phyloP scores from a whole-genome alignment of 2,113 vertebrate species.

The Microcebus griseorufus region DNA sequence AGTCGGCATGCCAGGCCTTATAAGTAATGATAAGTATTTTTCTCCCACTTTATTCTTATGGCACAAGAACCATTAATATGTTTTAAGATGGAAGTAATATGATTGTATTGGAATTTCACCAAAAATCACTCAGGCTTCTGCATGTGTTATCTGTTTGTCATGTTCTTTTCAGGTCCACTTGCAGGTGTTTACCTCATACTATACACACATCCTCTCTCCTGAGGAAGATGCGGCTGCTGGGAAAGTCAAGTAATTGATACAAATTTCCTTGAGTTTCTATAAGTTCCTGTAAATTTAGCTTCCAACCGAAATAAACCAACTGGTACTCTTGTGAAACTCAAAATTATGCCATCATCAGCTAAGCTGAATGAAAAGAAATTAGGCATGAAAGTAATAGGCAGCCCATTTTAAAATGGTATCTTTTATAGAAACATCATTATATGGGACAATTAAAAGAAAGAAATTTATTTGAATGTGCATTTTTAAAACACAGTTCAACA shows the following conservation, averaged over 20 bases:
- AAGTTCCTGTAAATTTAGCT: slow-evolving; percentile 65
- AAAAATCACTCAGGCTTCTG: not conserved
- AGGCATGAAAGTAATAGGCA: slow-evolving; percentile 50
- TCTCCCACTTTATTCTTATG: not conserved
- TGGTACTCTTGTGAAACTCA: slow-evolving; percentile 43
- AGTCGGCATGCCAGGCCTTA: not conserved
- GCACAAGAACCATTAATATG: not conserved
- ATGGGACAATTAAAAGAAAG: slow-evolving; percentile 53
- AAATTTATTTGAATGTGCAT: slow-evolving; percentile 55
- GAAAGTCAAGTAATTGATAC: slow-evolving; percentile 54
- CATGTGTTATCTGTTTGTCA: not conserved
- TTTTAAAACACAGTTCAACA: slow-evolving; percentile 62
- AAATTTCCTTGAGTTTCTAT: slow-evolving; percentile 41
- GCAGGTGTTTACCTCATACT: not conserved
- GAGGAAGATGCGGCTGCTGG: not conserved
- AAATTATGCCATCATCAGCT: slow-evolving; percentile 62
- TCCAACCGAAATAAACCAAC: slow-evolving; percentile 66
- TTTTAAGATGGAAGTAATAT: not conserved
- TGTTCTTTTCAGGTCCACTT: not conserved
- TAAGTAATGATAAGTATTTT: not conserved
- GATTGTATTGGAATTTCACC: not conserved
- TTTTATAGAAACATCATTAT: slow-evolving; percentile 65
- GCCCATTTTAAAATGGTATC: slow-evolving; percentile 56
- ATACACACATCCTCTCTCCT: not conserved
- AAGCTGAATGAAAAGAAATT: slow-evolving; percentile 71